Percentiles rank a stretch among this genome's conserved stretches.
Evolutionary conservation across 2,888 invertebrate genomes (phyloP).

Genomic region (Serrognathus titanus): DNA sequence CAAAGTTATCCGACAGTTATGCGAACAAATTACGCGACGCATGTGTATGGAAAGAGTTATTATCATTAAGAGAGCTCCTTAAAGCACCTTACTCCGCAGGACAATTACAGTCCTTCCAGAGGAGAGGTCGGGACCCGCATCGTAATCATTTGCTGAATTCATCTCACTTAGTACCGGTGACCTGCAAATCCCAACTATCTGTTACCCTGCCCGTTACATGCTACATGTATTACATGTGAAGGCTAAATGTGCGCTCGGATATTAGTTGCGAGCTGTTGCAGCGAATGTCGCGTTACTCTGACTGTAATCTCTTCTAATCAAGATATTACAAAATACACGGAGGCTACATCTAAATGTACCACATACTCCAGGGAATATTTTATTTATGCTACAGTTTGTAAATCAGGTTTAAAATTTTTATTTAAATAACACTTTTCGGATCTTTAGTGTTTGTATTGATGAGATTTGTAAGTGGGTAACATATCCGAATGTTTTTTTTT

Average conservation of each 20-base stretch:
- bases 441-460: too few relatives aligned
- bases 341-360: too few relatives aligned
- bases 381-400: too few relatives aligned
- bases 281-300: background rate
- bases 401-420: too few relatives aligned
- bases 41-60: constrained; percentile 18
- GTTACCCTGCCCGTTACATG: constrained; percentile 22
- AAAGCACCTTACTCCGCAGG: constrained; percentile 21
- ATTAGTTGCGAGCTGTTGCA: background rate
- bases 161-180: constrained; percentile 25
- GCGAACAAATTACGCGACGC: constrained; percentile 8
- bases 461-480: too few relatives aligned
- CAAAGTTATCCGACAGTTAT: too few relatives aligned
- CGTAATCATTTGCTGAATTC: constrained; percentile 25
- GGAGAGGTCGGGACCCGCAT: constrained; percentile 23
- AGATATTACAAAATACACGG: background rate
- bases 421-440: too few relatives aligned
- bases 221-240: constrained; percentile 18
- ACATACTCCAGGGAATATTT: too few relatives aligned
- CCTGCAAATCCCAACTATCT: constrained; percentile 25
- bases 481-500: too few relatives aligned
- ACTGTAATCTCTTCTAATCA: background rate
- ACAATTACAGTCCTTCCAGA: constrained; percentile 22
- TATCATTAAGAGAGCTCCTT: constrained; percentile 19
- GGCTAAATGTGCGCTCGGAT: background rate